Conservation (phyloP, 1,140 invertebrate genomes). For the Belonocnema kinseyi region DNA sequence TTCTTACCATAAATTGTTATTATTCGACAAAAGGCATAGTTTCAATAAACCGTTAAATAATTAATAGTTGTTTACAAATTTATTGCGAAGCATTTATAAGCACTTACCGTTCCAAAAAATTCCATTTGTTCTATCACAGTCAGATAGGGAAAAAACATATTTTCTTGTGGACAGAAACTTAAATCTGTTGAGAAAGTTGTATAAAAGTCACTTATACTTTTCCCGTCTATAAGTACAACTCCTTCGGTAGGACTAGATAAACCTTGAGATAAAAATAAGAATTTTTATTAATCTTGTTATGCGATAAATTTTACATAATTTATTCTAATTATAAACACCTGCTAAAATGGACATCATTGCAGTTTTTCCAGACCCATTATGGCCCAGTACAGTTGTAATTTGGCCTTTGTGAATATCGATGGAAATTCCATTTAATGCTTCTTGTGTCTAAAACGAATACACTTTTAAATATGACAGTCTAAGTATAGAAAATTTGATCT, state of each 20-base stretch:
- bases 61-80: too few relatives aligned
- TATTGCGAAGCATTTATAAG: neutral
- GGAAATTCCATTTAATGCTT: conserved; percentile 73
- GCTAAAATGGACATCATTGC: conserved; percentile 86
- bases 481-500: too few relatives aligned
- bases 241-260: conserved; percentile 80
- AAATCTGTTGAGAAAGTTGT: conserved; percentile 76
- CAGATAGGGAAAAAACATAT: conserved; percentile 93
- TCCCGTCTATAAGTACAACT: conserved; percentile 80
- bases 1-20: too few relatives aligned
- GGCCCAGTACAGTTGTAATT: conserved; percentile 87
- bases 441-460: conserved; percentile 49
- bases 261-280: conserved; percentile 65
- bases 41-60: too few relatives aligned
- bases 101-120: conserved; percentile 86
- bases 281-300: neutral
- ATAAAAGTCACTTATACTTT: conserved; percentile 78
- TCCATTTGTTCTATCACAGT: conserved; percentile 93
- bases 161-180: conserved; percentile 94
- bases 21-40: too few relatives aligned
- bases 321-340: conserved; percentile 64
- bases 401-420: conserved; percentile 81
- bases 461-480: neutral
- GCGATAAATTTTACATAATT: neutral
- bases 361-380: conserved; percentile 90